phyloP scores from a whole-genome alignment of 1,140 invertebrate species.

The Papilio xuthus region DNA sequence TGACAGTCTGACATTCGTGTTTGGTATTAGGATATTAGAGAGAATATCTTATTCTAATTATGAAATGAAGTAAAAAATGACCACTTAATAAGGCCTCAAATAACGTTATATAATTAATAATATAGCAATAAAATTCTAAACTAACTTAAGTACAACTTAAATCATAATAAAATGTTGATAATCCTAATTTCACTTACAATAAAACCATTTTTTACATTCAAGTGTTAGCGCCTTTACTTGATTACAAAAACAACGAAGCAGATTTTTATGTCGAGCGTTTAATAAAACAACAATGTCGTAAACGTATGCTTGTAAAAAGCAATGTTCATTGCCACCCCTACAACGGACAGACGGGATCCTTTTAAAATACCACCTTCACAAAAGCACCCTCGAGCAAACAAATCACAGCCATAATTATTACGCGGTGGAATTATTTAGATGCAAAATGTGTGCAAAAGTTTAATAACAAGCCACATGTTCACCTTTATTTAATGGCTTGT shows the following conservation, averaged over 20 bases:
- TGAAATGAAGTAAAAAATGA: no score
- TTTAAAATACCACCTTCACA: slow-evolving; percentile 20
- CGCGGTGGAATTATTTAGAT: slow-evolving; percentile 3
- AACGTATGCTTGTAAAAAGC: not conserved
- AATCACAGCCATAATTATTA: slow-evolving; percentile 19
- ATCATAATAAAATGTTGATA: no score
- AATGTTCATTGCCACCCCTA: slow-evolving; percentile 14
- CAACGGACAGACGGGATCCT: slow-evolving; percentile 5
- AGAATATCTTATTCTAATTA: no score
- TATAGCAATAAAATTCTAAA: no score
- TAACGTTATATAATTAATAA: no score
- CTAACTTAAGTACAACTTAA: no score
- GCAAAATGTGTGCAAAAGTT: not conserved
- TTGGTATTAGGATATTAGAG: no score
- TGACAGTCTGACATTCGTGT: not conserved
- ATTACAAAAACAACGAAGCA: not conserved
- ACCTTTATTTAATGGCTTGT: not conserved
- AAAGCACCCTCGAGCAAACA: slow-evolving; percentile 25
- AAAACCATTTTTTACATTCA: no score
- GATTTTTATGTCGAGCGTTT: not conserved
- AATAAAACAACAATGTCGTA: slow-evolving; percentile 19
- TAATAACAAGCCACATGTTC: not conserved
- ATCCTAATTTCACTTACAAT: no score
- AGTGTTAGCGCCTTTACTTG: not conserved
- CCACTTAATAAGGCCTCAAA: no score